Evolutionary conservation across 37 sponge, comb jelly and placozoan species (phyloP), one percentile per base, ranked within the genome.

Genomic region (Halisarca cf. caerulea): DNA sequence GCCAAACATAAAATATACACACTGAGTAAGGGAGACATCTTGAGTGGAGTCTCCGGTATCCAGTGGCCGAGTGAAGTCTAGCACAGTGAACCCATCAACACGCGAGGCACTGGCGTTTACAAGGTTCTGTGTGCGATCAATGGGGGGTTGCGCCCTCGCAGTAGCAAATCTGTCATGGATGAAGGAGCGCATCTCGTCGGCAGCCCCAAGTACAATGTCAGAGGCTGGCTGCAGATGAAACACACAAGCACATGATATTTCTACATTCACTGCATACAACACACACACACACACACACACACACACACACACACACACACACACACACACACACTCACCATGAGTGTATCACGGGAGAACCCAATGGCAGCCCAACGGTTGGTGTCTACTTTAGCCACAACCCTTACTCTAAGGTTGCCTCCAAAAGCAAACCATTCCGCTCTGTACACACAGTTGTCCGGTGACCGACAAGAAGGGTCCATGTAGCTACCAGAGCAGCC

Each of bases 21-120:
- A 83, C 40, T 28, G 42, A 40, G 33, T 35, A 27, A 91, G 78
- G 0, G 79, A 79, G 34, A 86, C 1, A 53, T 91, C 91, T 23
- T 83, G 20, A 9, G 75, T 15, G 37, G 83, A 45, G 32, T 37
- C 61, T 18, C 62, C 37, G 24, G 91, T 11, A 34, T 17, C 38
- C 23, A 86, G 47, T 21, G 88, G 81, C 25, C 91, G 88, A 18
- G 58, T 79, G 66, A 91, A 91, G 3, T 45, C 59, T 47, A 91
- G 20, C 0, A 82, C 83, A 18, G 75, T 87, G 59, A 59, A 8
- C 11, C 88, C 85, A 27, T 84, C 43, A 3, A 70, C 53, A 44
- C 41, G 44, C 0, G 38, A 30, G 14, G 60, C 88, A 3, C 44
- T 38, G 32, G 78, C 33, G 0, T 68, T 35, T 0, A 15, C 24